These are phyloP conservation scores for Iphiclides podalirius DNA, from an alignment of 2,888 invertebrate genomes.

Conservation along the genomic window DNA sequence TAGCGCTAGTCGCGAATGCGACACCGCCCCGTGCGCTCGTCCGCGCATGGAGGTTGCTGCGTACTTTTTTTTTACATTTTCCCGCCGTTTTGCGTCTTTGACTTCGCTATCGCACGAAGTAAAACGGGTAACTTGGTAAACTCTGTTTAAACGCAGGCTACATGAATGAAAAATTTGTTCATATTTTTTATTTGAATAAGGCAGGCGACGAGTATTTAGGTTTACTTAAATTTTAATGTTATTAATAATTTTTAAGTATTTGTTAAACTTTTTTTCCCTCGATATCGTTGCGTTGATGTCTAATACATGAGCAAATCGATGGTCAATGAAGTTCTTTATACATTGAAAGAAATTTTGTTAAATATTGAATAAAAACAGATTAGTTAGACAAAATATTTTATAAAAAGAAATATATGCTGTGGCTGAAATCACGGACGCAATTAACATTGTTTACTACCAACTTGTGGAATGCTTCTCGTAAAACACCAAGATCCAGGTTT, in stretches of 20 bases:
- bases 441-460: neutral
- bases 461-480: slow-evolving; percentile 2
- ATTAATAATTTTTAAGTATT: too few relatives aligned
- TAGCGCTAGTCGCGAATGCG: slow-evolving; percentile 71
- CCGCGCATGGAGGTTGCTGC: slow-evolving; percentile 24
- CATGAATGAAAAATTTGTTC: too few relatives aligned
- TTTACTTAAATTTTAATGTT: too few relatives aligned
- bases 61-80: slow-evolving; percentile 29
- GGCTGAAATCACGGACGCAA: neutral
- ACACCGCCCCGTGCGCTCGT: slow-evolving; percentile 54
- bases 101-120: slow-evolving; percentile 40
- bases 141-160: too few relatives aligned
- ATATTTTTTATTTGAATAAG: too few relatives aligned
- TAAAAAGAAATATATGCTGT: too few relatives aligned
- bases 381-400: too few relatives aligned
- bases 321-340: too few relatives aligned
- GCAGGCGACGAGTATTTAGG: too few relatives aligned
- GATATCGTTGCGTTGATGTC: slow-evolving; percentile 67
- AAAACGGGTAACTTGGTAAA: neutral
- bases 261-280: too few relatives aligned
- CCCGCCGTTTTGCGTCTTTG: slow-evolving; percentile 51
- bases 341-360: too few relatives aligned
- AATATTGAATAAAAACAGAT: too few relatives aligned
- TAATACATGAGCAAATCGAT: slow-evolving; percentile 41
- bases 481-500: slow-evolving; percentile 4